Conservation (phyloP, 2,888 invertebrate genomes). For the Drosophila rubida region DNA sequence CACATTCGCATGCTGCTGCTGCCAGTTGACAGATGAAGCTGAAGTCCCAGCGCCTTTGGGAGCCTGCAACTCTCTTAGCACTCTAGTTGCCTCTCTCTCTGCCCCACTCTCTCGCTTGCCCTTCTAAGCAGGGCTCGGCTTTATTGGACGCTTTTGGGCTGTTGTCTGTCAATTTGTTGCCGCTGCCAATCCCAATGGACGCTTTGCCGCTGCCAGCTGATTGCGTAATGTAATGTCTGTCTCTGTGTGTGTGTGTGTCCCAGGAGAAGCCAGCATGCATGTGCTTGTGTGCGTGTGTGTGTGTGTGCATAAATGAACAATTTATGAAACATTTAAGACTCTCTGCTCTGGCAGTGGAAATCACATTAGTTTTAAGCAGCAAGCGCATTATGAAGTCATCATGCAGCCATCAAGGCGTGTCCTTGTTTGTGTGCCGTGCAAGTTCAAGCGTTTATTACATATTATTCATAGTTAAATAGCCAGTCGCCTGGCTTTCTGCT, state of each 20-base stretch:
- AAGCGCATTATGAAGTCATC: conserved; percentile 45
- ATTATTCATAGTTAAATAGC: conserved; percentile 44
- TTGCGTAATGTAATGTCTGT: conserved; percentile 52
- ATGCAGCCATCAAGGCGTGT: conserved; percentile 27
- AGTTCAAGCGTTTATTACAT: conserved; percentile 44
- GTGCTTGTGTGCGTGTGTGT: not conserved
- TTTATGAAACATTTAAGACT: conserved; percentile 61
- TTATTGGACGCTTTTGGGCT: conserved; percentile 29
- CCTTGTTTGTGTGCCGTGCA: conserved; percentile 23
- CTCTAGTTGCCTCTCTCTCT: not conserved
- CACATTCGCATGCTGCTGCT: not conserved
- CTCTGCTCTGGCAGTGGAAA: conserved; percentile 10
- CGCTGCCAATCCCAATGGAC: conserved; percentile 56
- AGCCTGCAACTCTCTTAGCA: conserved; percentile 8
- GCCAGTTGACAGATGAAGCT: conserved; percentile 46
- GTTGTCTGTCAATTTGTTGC: conserved; percentile 60
- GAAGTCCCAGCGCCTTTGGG: conserved; percentile 18
- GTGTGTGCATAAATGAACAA: conserved; percentile 55
- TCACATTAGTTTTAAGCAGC: conserved; percentile 41
- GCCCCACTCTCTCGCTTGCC: not conserved
- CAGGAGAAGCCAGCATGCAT: too few species aligned
- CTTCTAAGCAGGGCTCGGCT: conserved; percentile 14
- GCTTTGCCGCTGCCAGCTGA: conserved; percentile 50
- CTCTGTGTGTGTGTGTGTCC: conserved; percentile 5
- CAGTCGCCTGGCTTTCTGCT: not conserved